Evolutionary conservation across 92 coral and sea anemone genomes (phyloP).

Genomic region (Phenganax subtilis): DNA sequence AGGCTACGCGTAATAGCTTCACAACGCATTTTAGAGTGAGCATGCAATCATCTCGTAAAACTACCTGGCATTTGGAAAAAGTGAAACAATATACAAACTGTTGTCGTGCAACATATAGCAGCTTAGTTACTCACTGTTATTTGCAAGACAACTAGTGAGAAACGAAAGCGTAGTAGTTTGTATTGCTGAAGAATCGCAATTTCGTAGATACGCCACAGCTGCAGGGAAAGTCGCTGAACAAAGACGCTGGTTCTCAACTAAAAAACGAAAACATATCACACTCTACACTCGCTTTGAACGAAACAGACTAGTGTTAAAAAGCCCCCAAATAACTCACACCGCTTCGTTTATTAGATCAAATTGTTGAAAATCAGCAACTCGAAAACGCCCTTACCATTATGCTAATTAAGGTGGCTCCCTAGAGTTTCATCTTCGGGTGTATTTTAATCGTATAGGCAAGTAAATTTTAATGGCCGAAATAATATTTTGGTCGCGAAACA

Average conservation of each 20-base stretch:
- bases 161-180: constrained; percentile 25
- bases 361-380: no score
- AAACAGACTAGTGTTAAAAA: no score
- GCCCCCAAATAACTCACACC: no score
- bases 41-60: not conserved
- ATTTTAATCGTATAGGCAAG: no score
- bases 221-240: constrained; percentile 26
- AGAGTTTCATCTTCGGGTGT: no score
- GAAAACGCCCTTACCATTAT: no score
- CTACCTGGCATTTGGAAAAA: not conserved
- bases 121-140: constrained; percentile 11
- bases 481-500: no score
- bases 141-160: constrained; percentile 27
- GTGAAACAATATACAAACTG: not conserved
- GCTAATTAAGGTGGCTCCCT: no score
- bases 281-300: not conserved
- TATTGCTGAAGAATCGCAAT: constrained; percentile 10
- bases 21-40: not conserved
- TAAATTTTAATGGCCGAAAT: no score
- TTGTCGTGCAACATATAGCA: not conserved
- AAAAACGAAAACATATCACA: not conserved
- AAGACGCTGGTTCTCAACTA: constrained; percentile 23
- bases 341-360: no score
- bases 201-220: constrained; percentile 31
- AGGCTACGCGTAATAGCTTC: not conserved